Evolutionary conservation across 2,797 vertebrate genomes (phyloP).

Genomic region (Bradypus variegatus): DNA sequence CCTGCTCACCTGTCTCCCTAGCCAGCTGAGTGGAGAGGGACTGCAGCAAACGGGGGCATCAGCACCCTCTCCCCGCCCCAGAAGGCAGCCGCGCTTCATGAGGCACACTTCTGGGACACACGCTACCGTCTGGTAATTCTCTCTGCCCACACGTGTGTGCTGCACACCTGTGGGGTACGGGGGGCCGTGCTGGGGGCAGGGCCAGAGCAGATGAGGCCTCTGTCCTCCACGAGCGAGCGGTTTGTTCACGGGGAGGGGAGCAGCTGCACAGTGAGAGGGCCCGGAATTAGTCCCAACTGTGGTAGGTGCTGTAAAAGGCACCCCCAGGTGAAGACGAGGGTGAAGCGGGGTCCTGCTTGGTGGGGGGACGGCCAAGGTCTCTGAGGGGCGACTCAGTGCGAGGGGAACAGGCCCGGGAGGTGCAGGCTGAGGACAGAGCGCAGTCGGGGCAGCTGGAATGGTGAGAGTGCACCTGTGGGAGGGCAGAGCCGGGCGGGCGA

Average conservation of each 20-base stretch:
- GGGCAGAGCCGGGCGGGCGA: background rate
- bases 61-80: background rate
- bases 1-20: background rate
- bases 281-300: background rate
- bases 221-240: rapidly evolving
- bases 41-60: background rate
- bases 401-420: background rate
- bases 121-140: background rate
- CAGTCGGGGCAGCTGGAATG: background rate
- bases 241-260: background rate
- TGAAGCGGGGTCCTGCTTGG: rapidly evolving
- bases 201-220: rapidly evolving
- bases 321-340: background rate
- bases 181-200: background rate
- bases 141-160: background rate
- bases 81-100: background rate
- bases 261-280: background rate
- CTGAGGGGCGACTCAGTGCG: background rate
- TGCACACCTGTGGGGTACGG: background rate
- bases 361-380: background rate
- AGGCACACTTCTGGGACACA: background rate
- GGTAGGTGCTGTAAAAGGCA: background rate
- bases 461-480: no score
- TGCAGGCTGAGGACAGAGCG: background rate
- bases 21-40: background rate